phyloP scores from a whole-genome alignment of 2,113 vertebrate species.

The Myotis lucifugus region DNA sequence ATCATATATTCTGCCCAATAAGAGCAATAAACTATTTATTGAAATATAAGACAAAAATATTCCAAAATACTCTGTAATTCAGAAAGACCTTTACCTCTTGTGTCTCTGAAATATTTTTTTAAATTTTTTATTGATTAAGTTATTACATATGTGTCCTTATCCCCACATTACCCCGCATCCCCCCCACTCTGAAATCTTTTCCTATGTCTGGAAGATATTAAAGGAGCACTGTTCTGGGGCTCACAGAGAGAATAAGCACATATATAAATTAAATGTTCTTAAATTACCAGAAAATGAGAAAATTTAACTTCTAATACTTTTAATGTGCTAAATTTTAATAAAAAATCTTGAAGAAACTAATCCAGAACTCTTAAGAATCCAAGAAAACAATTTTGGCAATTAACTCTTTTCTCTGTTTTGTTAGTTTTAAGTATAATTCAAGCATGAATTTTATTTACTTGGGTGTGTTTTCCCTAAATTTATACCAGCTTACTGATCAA shows the following conservation, averaged over 20 bases:
- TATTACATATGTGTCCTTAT: too few species aligned
- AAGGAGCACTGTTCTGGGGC: not conserved
- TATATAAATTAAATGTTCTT: not conserved
- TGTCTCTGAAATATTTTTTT: not conserved
- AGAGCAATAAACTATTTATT: not conserved
- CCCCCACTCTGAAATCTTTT: not conserved
- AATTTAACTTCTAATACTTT: not conserved
- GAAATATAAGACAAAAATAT: slow-evolving; percentile 32
- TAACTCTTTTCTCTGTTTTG: not conserved
- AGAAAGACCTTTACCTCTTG: not conserved
- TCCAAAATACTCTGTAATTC: slow-evolving; percentile 8
- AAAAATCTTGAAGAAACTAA: slow-evolving; percentile 12
- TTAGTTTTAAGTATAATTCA: slow-evolving; percentile 7
- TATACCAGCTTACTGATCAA: slow-evolving; percentile 21
- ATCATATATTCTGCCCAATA: slow-evolving; percentile 13
- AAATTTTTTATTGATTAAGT: too few species aligned
- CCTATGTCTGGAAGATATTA: not conserved
- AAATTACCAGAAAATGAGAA: slow-evolving; percentile 17
- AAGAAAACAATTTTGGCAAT: not conserved
- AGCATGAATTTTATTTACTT: slow-evolving; percentile 19
- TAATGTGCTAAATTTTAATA: not conserved
- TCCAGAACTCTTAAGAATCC: slow-evolving; percentile 3
- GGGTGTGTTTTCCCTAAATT: slow-evolving; percentile 11
- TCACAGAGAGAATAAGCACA: not conserved
- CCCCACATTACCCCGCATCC: too few species aligned